Base-by-base conservation (phyloP, 2,113 vertebrate genomes). In the Mesocricetus auratus region DNA sequence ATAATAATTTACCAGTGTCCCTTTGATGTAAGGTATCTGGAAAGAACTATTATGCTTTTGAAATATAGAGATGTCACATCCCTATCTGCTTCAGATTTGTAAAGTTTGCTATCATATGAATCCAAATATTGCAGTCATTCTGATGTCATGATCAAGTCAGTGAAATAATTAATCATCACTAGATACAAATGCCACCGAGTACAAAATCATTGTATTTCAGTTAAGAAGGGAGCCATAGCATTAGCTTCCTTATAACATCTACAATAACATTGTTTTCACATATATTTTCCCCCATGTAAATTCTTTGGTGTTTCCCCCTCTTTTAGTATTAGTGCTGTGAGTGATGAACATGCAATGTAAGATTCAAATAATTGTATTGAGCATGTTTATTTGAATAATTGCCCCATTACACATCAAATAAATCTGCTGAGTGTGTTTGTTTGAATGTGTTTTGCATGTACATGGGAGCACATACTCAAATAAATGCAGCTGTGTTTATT, bases 401-500 rank as follows among this genome's bases (percentile, higher is more conserved):
- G 98, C 96, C 98, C 98, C 98, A 97, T 95, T 98, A 96, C 98
- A 98, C 97, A 98, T 98, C 98, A 98, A 98, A 98, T 98, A 98
- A 98, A 98, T 98, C 97, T 97, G 86, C 89, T 3, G 94, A 98
- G 97, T 97, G 96, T 98, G 98, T 99, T 98, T 98, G 98, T 98
- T 98, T 98, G 98, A 98, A 98, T 98, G 98, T 98, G 8, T 98
- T 98, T 97, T 97, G 97, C 98, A 93, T 98, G 98, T 98, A 98
- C 98, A 98, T 96, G 97, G 98, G 97, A 98, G 98, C 98, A 98
- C 98, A 98, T 98, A 97, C 98, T 98, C 96, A 98, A 97, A 98
- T 98, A 99, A 99, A 98, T 98, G 98, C 98, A 98, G 98, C 98
- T 98, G 98, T 99, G 98, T 98, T 98, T 99, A 98, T 97, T 98